Evolutionary conservation across 2,113 vertebrate genomes (phyloP).

Genomic region (Platycercus adscitus): DNA sequence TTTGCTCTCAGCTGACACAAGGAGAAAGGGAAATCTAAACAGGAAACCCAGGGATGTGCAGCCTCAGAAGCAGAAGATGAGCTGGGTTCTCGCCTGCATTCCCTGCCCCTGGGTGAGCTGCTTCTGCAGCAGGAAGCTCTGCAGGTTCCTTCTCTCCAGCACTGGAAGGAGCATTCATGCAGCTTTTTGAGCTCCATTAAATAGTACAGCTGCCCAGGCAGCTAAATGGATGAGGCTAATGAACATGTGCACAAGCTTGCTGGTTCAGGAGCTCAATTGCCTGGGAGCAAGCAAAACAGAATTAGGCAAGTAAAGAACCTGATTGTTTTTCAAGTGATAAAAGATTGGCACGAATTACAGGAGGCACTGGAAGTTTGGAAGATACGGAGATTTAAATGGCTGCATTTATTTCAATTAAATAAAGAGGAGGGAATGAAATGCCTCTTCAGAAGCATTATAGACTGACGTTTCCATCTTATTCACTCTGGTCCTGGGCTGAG

Average conservation of each 20-base stretch:
- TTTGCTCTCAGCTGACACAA: accelerated
- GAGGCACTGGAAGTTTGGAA: constrained; percentile 27
- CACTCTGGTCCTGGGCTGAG: not conserved
- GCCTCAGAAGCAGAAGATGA: not conserved
- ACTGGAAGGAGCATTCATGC: not conserved
- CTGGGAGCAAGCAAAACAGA: constrained; percentile 39
- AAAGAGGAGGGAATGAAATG: not conserved
- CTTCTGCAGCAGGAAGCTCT: not conserved
- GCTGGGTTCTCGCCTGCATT: not conserved
- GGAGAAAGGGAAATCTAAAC: not conserved
- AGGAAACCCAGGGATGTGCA: not conserved
- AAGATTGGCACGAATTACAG: constrained; percentile 47
- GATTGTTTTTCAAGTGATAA: constrained; percentile 59
- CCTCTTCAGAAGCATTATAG: not conserved
- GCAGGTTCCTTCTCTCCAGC: not conserved
- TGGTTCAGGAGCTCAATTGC: constrained; percentile 49
- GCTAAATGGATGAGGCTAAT: constrained; percentile 42
- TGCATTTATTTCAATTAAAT: constrained; percentile 44
- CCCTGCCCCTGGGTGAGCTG: not conserved
- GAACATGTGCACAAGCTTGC: constrained; percentile 9
- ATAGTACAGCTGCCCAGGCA: constrained; percentile 26
- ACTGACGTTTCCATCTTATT: not conserved
- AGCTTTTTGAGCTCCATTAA: constrained; percentile 27
- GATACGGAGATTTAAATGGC: constrained; percentile 2
- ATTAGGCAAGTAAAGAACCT: constrained; percentile 11